phyloP scores from a whole-genome alignment of 37 sponge, comb jelly and placozoan species.

The Halisarca cf. caerulea region DNA sequence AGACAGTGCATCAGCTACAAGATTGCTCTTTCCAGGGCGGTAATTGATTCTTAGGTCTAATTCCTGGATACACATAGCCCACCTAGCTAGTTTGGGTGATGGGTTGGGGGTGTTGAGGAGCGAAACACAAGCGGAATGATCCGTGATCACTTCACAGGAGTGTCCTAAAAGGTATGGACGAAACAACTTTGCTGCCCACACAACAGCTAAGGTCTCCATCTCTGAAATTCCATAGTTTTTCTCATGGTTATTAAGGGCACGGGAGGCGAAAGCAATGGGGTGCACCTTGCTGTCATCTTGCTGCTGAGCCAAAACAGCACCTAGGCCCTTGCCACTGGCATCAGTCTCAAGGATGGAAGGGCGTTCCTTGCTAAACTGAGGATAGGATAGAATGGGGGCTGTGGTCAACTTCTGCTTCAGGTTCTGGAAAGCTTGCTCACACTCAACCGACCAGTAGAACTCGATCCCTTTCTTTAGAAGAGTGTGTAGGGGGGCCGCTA shows the following conservation, averaged over 20 bases:
- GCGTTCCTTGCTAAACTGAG: slow-evolving; percentile 21
- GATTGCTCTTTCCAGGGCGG: slow-evolving; percentile 26
- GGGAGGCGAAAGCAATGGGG: slow-evolving; percentile 61
- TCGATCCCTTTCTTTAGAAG: background rate
- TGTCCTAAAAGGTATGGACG: slow-evolving; percentile 52
- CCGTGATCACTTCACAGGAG: slow-evolving; percentile 42
- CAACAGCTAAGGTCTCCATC: slow-evolving; percentile 33
- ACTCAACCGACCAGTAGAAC: slow-evolving; percentile 43
- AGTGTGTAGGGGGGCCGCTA: slow-evolving; percentile 38
- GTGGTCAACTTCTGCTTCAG: slow-evolving; percentile 35
- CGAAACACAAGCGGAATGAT: slow-evolving; percentile 43
- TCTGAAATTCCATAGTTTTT: slow-evolving; percentile 27
- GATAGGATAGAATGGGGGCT: slow-evolving; percentile 51
- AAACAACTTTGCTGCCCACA: slow-evolving; percentile 32
- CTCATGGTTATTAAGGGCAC: slow-evolving; percentile 26
- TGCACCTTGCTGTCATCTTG: slow-evolving; percentile 30
- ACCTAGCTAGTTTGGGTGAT: slow-evolving; percentile 40
- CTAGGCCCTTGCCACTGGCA: slow-evolving; percentile 35
- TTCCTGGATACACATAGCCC: slow-evolving; percentile 47
- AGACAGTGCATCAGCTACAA: slow-evolving; percentile 50
- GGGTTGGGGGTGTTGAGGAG: slow-evolving; percentile 32
- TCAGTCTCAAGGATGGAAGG: slow-evolving; percentile 44
- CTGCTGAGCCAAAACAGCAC: slow-evolving; percentile 45
- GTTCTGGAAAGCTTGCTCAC: slow-evolving; percentile 30
- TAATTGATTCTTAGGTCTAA: slow-evolving; percentile 40